Percentiles rank a stretch among this genome's conserved stretches.
Evolutionary conservation across 2,113 vertebrate species (phyloP).

Genomic region (Elephas maximus): DNA sequence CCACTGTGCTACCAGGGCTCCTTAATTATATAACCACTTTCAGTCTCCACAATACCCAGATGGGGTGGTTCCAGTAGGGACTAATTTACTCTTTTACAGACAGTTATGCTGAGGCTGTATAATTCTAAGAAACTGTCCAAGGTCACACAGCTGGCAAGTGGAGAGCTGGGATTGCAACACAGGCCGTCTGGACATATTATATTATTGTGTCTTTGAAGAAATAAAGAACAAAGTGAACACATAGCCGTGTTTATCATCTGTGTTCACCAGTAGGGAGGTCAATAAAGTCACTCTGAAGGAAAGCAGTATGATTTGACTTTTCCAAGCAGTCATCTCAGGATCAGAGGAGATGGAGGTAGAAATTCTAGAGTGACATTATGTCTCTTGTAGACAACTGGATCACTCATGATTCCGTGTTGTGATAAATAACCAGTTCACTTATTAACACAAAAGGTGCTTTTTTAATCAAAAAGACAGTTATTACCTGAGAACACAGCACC

Average conservation of each 20-base stretch:
- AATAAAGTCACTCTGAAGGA: background rate
- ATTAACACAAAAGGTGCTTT: slow-evolving; percentile 67
- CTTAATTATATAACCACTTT: background rate
- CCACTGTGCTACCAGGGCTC: too few species aligned
- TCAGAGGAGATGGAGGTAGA: too few species aligned
- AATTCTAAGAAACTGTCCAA: background rate
- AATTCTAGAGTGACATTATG: background rate
- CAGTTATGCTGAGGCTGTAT: background rate
- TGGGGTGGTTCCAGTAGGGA: background rate
- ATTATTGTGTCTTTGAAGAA: background rate
- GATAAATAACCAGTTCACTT: background rate
- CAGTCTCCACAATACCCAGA: background rate
- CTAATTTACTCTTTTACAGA: background rate
- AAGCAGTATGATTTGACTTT: too few species aligned
- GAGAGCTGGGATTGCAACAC: background rate
- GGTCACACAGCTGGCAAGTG: too few species aligned
- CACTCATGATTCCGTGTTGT: slow-evolving; percentile 27
- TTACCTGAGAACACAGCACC: slow-evolving; percentile 64
- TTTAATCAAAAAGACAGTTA: slow-evolving; percentile 71
- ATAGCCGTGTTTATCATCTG: fast-evolving
- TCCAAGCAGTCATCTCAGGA: background rate
- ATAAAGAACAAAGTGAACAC: background rate
- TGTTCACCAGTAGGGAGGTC: background rate
- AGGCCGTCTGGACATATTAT: too few species aligned
- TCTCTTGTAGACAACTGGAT: background rate